These are phyloP conservation scores for Hedychridium roseum DNA, from an alignment of 2,888 invertebrate species.

Conservation along the genomic window DNA sequence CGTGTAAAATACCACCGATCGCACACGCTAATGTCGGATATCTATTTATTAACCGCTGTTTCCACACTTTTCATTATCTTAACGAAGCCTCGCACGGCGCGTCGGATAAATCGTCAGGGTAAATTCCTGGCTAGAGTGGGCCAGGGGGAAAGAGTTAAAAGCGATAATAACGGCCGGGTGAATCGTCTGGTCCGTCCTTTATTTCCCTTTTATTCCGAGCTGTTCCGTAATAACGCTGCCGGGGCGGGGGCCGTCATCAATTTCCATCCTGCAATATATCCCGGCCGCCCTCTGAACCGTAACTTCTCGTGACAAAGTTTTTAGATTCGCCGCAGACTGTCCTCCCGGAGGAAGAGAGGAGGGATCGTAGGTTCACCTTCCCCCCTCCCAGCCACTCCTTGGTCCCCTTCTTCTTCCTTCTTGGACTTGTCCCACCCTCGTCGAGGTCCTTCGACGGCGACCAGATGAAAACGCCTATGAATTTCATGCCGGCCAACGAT, in stretches of 20 bases:
- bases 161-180: too few species aligned
- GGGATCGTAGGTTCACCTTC: neutral
- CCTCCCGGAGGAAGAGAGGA: slow-evolving; percentile 7
- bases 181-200: too few species aligned
- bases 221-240: slow-evolving; percentile 19
- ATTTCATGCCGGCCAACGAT: neutral
- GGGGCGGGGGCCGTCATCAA: slow-evolving; percentile 24
- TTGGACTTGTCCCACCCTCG: neutral
- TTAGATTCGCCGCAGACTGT: slow-evolving; percentile 5
- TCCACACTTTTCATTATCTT: too few species aligned
- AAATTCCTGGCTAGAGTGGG: too few species aligned
- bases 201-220: slow-evolving; percentile 5
- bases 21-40: too few species aligned
- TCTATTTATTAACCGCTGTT: too few species aligned
- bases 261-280: slow-evolving; percentile 29
- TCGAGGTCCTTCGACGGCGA: neutral
- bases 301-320: slow-evolving; percentile 20
- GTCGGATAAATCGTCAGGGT: too few species aligned
- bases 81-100: too few species aligned
- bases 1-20: too few species aligned
- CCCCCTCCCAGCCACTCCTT: neutral
- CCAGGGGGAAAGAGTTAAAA: too few species aligned
- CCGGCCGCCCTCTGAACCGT: slow-evolving; percentile 24
- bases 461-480: too few species aligned
- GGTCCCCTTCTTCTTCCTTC: neutral